phyloP scores from a whole-genome alignment of 2,888 invertebrate genomes.

The Hofmannophila pseudospretella region DNA sequence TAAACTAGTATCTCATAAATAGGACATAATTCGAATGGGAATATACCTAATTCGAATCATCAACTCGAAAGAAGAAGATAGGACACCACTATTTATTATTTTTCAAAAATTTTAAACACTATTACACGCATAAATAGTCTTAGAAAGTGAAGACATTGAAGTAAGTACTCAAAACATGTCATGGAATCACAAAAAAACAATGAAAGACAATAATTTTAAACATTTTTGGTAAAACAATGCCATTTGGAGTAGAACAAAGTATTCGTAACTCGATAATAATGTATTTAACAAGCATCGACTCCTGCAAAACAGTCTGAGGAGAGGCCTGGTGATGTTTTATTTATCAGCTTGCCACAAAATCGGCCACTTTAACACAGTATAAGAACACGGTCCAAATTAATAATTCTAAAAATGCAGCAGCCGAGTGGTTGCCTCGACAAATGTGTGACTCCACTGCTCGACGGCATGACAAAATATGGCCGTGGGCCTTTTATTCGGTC shows the following conservation, averaged over 20 bases:
- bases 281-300: constrained; percentile 46
- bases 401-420: constrained; percentile 73
- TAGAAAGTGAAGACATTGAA: no score
- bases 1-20: no score
- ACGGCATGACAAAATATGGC: constrained; percentile 44
- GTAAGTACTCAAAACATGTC: no score
- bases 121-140: no score
- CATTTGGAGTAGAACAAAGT: constrained; percentile 35
- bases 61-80: no score
- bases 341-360: constrained; percentile 65
- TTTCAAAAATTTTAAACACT: no score
- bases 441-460: constrained; percentile 41
- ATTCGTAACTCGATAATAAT: constrained; percentile 40
- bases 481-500: constrained; percentile 32
- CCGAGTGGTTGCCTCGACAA: constrained; percentile 43
- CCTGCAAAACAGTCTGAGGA: constrained; percentile 45
- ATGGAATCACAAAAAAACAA: constrained; percentile 1
- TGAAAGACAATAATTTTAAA: constrained; percentile 1
- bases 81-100: no score
- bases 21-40: no score
- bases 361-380: constrained; percentile 62
- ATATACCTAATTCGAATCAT: no score
- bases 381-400: constrained; percentile 70
- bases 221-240: constrained; percentile 18
- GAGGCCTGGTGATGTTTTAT: constrained; percentile 59